Conservation (phyloP, 2,888 invertebrate genomes). For the Erebia epiphron region DNA sequence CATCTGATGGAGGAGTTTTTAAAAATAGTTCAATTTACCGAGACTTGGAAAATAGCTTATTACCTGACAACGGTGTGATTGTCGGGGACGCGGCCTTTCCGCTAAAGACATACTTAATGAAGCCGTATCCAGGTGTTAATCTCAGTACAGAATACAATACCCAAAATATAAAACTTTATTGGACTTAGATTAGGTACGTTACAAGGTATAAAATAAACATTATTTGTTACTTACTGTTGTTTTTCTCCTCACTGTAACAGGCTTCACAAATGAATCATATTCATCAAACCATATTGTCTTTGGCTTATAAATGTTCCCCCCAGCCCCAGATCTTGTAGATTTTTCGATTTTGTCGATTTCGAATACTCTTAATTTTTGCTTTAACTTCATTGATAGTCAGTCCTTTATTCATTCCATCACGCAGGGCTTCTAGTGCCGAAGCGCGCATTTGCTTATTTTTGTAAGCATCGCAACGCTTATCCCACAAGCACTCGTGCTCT, state of each 20-base stretch:
- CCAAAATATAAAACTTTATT: too few species aligned
- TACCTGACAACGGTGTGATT: slow-evolving; percentile 42
- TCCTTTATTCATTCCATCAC: too few species aligned
- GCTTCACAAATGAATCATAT: neutral
- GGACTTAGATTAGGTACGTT: too few species aligned
- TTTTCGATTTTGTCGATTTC: neutral
- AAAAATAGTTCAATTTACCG: neutral
- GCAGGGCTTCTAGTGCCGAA: too few species aligned
- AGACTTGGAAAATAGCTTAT: slow-evolving; percentile 12
- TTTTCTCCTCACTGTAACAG: neutral
- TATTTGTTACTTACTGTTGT: neutral
- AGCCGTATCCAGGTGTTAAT: slow-evolving; percentile 38
- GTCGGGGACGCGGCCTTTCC: slow-evolving; percentile 43
- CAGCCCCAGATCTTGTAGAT: neutral
- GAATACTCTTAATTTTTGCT: too few species aligned
- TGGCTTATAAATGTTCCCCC: neutral
- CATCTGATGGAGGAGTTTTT: slow-evolving; percentile 1
- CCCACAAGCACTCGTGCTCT: too few species aligned
- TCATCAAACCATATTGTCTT: neutral
- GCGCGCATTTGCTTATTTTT: too few species aligned
- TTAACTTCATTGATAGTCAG: too few species aligned
- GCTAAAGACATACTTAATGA: slow-evolving; percentile 38
- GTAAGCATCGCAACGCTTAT: too few species aligned
- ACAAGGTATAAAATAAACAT: neutral
- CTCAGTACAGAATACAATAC: neutral